Evolutionary conservation across 2,113 vertebrate species (phyloP).

Genomic region (Arizona elegans): DNA sequence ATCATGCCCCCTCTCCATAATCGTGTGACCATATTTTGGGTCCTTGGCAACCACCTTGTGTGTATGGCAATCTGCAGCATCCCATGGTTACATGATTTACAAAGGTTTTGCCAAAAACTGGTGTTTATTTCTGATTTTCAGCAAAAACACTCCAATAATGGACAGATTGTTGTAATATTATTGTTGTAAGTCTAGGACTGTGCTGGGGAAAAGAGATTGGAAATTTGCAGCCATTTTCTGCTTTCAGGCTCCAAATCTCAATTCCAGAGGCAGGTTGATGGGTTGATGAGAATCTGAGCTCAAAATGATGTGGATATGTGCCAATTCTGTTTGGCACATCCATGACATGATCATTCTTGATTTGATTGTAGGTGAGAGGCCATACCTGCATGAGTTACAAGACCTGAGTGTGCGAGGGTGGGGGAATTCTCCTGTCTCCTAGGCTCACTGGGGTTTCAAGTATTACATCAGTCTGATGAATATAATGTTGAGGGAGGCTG

Average conservation of each 20-base stretch:
- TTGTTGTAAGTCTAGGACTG: neutral
- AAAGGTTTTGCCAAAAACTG: neutral
- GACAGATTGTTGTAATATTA: neutral
- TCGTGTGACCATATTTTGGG: neutral
- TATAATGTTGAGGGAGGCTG: neutral
- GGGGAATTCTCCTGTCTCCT: neutral
- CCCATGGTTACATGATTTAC: neutral
- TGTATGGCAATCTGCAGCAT: neutral
- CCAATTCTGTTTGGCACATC: neutral
- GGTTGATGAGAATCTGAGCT: neutral
- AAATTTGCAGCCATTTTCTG: neutral
- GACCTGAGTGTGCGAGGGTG: neutral
- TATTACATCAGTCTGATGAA: neutral
- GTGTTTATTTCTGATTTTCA: neutral
- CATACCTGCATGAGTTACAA: neutral
- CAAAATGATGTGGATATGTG: neutral
- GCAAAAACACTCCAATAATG: neutral
- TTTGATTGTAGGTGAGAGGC: neutral
- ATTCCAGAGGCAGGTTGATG: neutral
- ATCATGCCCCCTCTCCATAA: neutral
- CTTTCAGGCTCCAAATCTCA: neutral
- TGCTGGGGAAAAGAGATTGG: neutral
- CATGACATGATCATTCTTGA: neutral
- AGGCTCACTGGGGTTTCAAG: neutral
- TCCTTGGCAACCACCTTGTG: neutral